Evolutionary conservation across 2,797 vertebrate species (phyloP).

Genomic region (Telmatherina bonti): DNA sequence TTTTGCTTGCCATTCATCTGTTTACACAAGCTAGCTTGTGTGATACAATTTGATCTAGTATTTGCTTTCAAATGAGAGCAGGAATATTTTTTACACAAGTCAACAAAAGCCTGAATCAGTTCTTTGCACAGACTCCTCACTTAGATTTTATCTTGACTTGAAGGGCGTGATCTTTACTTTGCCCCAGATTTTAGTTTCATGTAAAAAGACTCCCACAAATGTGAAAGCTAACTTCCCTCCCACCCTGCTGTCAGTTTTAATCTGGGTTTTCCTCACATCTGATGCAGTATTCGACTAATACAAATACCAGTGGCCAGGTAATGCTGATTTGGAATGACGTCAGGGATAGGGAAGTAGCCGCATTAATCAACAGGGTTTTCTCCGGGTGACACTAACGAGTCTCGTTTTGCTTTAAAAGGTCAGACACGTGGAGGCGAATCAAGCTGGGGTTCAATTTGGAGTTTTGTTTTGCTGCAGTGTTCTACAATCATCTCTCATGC

Average conservation of each 20-base stretch:
- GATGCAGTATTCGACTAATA: conserved; percentile 55
- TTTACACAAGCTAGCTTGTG: neutral
- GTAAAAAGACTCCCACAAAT: conserved; percentile 38
- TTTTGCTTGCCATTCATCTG: neutral
- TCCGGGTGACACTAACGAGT: conserved; percentile 70
- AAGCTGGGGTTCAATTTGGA: conserved; percentile 63
- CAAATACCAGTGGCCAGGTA: conserved; percentile 76
- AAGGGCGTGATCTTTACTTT: conserved; percentile 59
- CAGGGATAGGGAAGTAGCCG: conserved; percentile 43
- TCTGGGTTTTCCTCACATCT: conserved; percentile 41
- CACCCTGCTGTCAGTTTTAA: conserved; percentile 60
- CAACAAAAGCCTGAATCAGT: conserved; percentile 11
- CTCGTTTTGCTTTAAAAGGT: conserved; percentile 77
- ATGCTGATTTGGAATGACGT: conserved; percentile 67
- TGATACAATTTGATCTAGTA: neutral
- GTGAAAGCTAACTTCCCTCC: conserved; percentile 49
- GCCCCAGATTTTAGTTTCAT: conserved; percentile 58
- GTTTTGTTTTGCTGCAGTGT: conserved; percentile 63
- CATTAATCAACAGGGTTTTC: conserved; percentile 70
- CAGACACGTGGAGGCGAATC: conserved; percentile 63
- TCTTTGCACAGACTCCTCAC: conserved; percentile 25
- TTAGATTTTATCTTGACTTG: conserved; percentile 42
- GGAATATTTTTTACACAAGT: conserved; percentile 1
- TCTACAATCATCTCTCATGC: conserved; percentile 5
- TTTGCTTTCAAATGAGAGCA: conserved; percentile 3